Base-by-base conservation (phyloP, 2,797 vertebrate species). In the Hydrocynus forskahlii region DNA sequence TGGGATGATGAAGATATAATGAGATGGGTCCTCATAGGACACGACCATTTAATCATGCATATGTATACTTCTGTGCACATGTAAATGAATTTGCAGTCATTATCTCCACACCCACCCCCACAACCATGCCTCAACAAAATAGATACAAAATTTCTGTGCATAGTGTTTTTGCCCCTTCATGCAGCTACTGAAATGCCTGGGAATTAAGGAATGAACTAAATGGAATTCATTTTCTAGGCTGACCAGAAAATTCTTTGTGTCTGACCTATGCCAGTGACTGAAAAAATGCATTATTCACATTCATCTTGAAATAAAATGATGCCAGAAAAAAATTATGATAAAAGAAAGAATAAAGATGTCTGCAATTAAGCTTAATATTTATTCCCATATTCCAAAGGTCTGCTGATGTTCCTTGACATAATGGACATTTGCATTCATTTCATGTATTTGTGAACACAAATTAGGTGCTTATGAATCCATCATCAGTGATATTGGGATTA, bases 1-100 rank as follows among this genome's bases (percentile, higher is more conserved):
- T 29, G 40, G 25, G 74, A 50, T 76, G 64, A 57, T 74, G 35
- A 76, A 76, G 23, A 76, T 76, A 14, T 76, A 76, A 76, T 50
- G 74, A 76, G 59, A 63, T 9, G 16, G 25, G 19, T 9, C 4
- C 70, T 73, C 59, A 75, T 62, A 62, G 60, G 74, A 60, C 59
- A 76, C 12, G 21, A 35, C 59, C 45, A 35, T 16, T 64, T 64
- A 64, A 64, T 76, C 74, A 76, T 76, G 59, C 59, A 64, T 64
- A 76, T 76, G 75, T 67, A 38, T 64, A 54, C 45, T 19, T 13
- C 48, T 76, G 60, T 54, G 70, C 55, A 79, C 77, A 71, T 21
- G 43, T 8, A 70, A 1, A 71, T 71, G 23, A 59, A 78, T 78
- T 70, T 57, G 21, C 64, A 57, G 23, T 69, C 14, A 57, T 70